phyloP scores from a whole-genome alignment of 2,888 invertebrate species.

The Oscheius myriophilus region DNA sequence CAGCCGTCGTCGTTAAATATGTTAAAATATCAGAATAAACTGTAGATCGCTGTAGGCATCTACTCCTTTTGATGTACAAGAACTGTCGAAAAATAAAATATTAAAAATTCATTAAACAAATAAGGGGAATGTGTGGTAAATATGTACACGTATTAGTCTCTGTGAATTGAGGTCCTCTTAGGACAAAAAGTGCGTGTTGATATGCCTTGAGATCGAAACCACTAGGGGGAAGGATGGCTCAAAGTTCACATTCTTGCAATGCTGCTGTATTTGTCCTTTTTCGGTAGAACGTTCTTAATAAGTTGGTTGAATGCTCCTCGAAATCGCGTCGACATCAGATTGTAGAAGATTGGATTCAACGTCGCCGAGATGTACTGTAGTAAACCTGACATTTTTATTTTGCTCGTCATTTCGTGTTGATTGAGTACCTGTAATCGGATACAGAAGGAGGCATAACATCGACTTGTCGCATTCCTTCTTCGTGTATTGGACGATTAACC shows the following conservation, averaged over 20 bases:
- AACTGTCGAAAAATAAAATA: too few species aligned
- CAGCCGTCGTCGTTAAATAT: too few species aligned
- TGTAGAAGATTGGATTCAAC: constrained; percentile 69
- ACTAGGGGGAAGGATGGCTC: too few species aligned
- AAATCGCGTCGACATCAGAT: constrained; percentile 67
- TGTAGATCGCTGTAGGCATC: too few species aligned
- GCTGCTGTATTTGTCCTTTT: constrained; percentile 45
- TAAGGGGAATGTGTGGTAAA: too few species aligned
- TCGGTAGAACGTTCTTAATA: constrained; percentile 45
- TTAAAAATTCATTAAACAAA: too few species aligned
- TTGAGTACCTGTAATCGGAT: constrained; percentile 62
- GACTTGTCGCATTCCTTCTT: constrained; percentile 52
- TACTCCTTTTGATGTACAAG: too few species aligned
- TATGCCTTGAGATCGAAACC: too few species aligned
- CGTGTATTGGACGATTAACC: constrained; percentile 63
- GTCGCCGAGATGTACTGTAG: constrained; percentile 69
- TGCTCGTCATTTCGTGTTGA: background rate
- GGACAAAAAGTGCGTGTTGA: too few species aligned
- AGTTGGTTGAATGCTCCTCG: constrained; percentile 61
- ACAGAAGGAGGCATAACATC: constrained; percentile 58
- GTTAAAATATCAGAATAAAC: too few species aligned
- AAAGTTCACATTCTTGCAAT: constrained; percentile 39
- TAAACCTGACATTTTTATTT: constrained; percentile 36
- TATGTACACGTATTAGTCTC: too few species aligned
- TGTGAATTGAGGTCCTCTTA: too few species aligned